Evolutionary conservation across 2,888 invertebrate genomes (phyloP).

Genomic region (Himalopsyche japonica): DNA sequence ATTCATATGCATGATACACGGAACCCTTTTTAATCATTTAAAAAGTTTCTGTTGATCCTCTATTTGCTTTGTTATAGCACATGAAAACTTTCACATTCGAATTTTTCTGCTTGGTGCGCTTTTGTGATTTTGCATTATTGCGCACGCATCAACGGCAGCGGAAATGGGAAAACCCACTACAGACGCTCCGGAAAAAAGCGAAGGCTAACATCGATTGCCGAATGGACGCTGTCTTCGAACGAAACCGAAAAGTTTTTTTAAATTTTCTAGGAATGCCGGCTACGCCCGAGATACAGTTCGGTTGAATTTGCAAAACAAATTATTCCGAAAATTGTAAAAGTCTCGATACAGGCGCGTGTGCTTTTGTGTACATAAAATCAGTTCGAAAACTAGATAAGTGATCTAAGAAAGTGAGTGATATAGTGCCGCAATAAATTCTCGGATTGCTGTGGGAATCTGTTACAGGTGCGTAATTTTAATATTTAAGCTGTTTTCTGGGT

Average conservation of each 20-base stretch:
- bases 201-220: conserved; percentile 30
- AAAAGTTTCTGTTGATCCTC: no score
- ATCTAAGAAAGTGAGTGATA: not conserved
- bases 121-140: conserved; percentile 11
- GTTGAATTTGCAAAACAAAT: conserved; percentile 5
- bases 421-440: conserved; percentile 13
- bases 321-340: not conserved
- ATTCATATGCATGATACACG: no score
- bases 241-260: conserved; percentile 22
- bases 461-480: conserved; percentile 6
- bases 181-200: conserved; percentile 23
- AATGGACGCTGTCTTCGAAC: conserved; percentile 21
- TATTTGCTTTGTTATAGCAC: not conserved
- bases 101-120: not conserved
- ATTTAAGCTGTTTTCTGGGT: not conserved
- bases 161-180: conserved; percentile 30
- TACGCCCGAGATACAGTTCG: conserved; percentile 4
- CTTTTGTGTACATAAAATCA: not conserved
- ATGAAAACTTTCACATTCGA: not conserved
- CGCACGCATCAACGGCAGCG: conserved; percentile 24
- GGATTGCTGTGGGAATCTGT: conserved; percentile 7
- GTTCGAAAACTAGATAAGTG: conserved; percentile 1
- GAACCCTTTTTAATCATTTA: no score
- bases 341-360: not conserved
- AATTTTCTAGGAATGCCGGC: conserved; percentile 7